Conservation (phyloP, 2,888 invertebrate genomes). For the Catocala sponsa region DNA sequence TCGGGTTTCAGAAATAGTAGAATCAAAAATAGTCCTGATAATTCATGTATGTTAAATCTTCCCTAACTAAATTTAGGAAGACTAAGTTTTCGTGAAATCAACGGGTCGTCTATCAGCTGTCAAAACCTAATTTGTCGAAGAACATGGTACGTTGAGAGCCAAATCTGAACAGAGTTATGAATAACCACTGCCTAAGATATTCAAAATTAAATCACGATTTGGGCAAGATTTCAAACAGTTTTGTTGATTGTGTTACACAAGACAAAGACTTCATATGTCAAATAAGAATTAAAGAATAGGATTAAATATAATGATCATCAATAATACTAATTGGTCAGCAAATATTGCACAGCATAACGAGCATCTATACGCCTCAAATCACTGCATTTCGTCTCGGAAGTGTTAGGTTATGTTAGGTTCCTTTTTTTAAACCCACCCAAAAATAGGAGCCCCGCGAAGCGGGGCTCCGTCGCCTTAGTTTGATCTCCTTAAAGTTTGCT, state of each 20-base stretch:
- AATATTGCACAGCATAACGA: too few species aligned
- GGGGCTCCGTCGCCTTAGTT: too few species aligned
- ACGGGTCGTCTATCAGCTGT: background rate
- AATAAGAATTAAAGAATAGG: constrained; percentile 11
- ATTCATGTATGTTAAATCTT: background rate
- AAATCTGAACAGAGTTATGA: background rate
- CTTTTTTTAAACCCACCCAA: too few species aligned
- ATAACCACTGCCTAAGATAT: background rate
- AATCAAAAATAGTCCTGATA: too few species aligned
- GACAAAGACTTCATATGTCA: constrained; percentile 14
- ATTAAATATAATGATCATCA: constrained; percentile 4
- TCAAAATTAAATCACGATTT: background rate
- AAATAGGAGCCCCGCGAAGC: too few species aligned
- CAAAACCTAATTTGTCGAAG: background rate
- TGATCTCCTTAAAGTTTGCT: too few species aligned
- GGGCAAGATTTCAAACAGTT: background rate
- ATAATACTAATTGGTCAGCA: too few species aligned
- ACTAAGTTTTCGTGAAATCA: background rate
- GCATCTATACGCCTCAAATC: too few species aligned
- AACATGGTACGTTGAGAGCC: background rate
- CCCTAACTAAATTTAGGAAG: background rate
- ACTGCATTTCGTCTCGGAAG: too few species aligned
- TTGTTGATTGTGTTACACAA: background rate
- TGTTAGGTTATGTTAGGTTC: too few species aligned
- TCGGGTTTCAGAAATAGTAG: too few species aligned